phyloP scores from a whole-genome alignment of 1,140 invertebrate species.

The Melanaphis sacchari region DNA sequence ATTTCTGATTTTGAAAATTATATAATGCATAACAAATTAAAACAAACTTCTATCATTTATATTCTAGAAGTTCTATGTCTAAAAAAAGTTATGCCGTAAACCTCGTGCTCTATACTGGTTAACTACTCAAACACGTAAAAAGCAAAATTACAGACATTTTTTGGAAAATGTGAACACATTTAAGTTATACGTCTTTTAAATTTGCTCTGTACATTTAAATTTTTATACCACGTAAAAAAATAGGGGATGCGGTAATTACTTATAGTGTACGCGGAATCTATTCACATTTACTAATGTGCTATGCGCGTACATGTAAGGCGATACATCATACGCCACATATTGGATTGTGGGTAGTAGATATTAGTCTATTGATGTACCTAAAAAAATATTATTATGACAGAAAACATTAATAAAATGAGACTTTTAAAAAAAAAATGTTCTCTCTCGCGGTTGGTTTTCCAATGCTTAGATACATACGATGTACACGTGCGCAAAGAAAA shows the following conservation, averaged over 20 bases:
- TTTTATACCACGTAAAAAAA: not conserved
- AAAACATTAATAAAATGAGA: not conserved
- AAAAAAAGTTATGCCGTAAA: not conserved
- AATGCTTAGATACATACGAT: not conserved
- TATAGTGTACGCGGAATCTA: not conserved
- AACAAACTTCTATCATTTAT: no score
- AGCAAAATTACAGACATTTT: not conserved
- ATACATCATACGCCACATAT: not conserved
- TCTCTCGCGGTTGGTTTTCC: not conserved
- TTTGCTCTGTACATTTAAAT: not conserved
- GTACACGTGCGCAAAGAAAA: no score
- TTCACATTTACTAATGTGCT: not conserved
- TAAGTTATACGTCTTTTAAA: not conserved
- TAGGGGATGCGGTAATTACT: not conserved
- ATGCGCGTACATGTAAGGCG: not conserved
- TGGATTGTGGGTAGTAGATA: not conserved
- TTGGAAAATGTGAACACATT: not conserved
- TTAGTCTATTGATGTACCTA: not conserved
- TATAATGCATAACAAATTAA: not conserved
- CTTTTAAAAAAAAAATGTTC: not conserved
- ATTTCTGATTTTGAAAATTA: not conserved
- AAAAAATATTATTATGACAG: not conserved
- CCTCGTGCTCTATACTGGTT: not conserved
- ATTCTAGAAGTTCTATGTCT: no score
- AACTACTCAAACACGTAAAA: not conserved